Conservation (phyloP, 2,888 invertebrate species). For the Gastrophysa polygoni region DNA sequence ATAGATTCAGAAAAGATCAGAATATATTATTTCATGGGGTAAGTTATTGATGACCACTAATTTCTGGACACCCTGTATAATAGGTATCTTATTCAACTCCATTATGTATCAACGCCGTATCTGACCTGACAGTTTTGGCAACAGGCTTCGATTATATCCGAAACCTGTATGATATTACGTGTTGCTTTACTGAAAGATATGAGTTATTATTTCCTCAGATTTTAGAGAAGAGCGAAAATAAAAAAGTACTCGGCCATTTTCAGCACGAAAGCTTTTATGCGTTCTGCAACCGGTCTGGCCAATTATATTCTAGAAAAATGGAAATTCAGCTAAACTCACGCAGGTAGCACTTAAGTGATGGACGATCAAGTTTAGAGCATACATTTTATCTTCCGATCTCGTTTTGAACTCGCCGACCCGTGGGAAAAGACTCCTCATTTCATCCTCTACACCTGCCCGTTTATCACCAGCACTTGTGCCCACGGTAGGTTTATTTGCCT, state of each 20-base stretch:
- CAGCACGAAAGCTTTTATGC: background rate
- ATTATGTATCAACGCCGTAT: too few species aligned
- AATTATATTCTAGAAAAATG: background rate
- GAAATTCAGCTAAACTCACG: background rate
- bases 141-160: too few species aligned
- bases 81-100: too few species aligned
- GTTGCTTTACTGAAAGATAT: too few species aligned
- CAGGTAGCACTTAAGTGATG: background rate
- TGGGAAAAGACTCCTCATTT: constrained; percentile 14
- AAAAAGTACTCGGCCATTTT: background rate
- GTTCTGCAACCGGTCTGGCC: background rate
- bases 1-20: too few species aligned
- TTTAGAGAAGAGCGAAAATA: too few species aligned
- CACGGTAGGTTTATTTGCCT: background rate
- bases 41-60: too few species aligned
- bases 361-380: constrained; percentile 12
- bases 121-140: too few species aligned
- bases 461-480: constrained; percentile 8
- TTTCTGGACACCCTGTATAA: too few species aligned
- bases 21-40: too few species aligned
- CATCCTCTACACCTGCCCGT: constrained; percentile 7
- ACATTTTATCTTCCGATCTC: constrained; percentile 10
- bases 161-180: too few species aligned
- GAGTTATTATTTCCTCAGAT: too few species aligned
- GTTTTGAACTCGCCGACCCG: constrained; percentile 13